Evolutionary conservation across 2,113 vertebrate genomes (phyloP).

Genomic region (Hyperoodon ampullatus): DNA sequence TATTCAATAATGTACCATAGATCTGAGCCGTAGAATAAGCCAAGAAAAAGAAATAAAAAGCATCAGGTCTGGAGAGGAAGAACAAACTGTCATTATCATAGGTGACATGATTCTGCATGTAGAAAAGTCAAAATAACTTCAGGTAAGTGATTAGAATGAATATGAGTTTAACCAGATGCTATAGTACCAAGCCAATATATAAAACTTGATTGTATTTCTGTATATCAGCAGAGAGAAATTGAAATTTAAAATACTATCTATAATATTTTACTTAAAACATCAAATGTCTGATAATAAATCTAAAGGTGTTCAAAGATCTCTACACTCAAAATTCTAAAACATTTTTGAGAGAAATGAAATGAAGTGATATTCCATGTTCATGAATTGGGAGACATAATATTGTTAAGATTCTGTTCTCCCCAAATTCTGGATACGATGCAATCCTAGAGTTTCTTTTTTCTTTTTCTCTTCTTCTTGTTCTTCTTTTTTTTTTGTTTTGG

Average conservation of each 20-base stretch:
- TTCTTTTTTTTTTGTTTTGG: no score
- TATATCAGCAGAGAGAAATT: background rate
- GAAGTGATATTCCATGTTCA: accelerated
- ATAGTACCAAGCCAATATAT: background rate
- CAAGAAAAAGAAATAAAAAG: background rate
- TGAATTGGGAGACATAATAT: accelerated
- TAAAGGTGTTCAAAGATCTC: background rate
- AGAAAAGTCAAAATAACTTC: background rate
- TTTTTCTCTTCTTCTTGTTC: no score
- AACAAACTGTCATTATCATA: accelerated
- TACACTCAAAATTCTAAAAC: background rate
- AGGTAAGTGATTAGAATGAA: background rate
- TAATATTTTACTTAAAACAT: background rate
- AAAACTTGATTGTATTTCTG: background rate
- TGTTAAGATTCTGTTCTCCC: no score
- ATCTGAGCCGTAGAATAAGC: background rate
- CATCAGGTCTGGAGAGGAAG: background rate
- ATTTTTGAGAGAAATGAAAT: background rate
- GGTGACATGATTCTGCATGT: no score
- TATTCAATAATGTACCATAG: accelerated
- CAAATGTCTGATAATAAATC: background rate
- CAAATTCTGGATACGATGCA: no score
- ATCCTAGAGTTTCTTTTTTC: no score
- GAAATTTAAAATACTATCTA: background rate
- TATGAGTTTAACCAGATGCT: background rate